These are phyloP conservation scores for Corvus moneduloides DNA, from an alignment of 2,113 vertebrate genomes.

Conservation along the genomic window DNA sequence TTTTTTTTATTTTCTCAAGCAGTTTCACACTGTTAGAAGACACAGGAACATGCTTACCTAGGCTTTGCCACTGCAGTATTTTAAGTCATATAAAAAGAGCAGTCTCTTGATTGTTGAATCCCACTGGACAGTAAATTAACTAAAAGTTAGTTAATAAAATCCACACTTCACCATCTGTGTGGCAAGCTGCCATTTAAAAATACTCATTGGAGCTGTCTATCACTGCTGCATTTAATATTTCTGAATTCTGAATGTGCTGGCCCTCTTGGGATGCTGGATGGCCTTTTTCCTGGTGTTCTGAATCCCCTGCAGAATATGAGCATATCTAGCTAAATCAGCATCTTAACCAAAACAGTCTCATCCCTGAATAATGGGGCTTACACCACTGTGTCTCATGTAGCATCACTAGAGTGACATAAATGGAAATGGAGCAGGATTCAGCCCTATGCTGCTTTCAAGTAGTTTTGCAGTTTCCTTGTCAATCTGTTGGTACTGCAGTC, in stretches of 20 bases:
- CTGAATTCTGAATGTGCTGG: background rate
- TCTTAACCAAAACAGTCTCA: background rate
- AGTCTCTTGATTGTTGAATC: constrained; percentile 15
- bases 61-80: background rate
- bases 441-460: background rate
- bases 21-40: background rate
- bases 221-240: constrained; percentile 1
- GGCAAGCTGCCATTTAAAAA: constrained; percentile 4
- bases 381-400: background rate
- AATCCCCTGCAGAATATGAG: background rate
- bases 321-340: background rate
- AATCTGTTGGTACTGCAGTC: background rate
- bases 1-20: background rate
- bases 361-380: background rate
- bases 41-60: background rate
- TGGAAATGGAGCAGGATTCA: background rate
- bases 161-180: background rate
- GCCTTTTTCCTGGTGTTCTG: background rate
- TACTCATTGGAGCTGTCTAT: background rate
- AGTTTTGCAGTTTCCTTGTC: background rate
- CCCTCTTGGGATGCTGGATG: background rate
- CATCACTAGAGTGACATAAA: background rate
- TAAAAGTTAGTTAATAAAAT: constrained; percentile 42
- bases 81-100: background rate
- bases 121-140: constrained; percentile 16